phyloP scores from a whole-genome alignment of 2,797 vertebrate genomes.

The Clarias platycephalus region DNA sequence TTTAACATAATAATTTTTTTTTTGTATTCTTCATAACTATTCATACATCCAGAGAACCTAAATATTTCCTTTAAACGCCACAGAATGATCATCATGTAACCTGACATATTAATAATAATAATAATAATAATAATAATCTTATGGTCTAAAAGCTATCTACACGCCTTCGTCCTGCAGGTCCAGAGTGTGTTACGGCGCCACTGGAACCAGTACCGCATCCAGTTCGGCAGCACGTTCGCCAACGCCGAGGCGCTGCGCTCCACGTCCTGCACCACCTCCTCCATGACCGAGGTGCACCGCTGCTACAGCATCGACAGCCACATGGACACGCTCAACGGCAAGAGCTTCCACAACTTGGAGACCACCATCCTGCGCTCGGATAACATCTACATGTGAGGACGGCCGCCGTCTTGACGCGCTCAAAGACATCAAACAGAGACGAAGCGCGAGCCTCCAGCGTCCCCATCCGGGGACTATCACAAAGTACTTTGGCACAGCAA shows the following conservation, averaged over 20 bases:
- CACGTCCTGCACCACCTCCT: slow-evolving; percentile 75
- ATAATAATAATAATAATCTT: background rate
- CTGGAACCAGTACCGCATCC: slow-evolving; percentile 94
- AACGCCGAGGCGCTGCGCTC: slow-evolving; percentile 86
- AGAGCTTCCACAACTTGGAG: slow-evolving; percentile 83
- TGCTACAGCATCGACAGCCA: slow-evolving; percentile 88
- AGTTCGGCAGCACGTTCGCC: slow-evolving; percentile 88
- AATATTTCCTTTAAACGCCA: background rate
- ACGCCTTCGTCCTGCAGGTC: slow-evolving; percentile 73
- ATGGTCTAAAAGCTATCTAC: background rate
- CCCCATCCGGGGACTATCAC: slow-evolving; percentile 1
- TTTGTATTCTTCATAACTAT: no score
- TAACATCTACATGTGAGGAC: slow-evolving; percentile 82
- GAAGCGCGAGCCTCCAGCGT: background rate
- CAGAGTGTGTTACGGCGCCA: slow-evolving; percentile 89
- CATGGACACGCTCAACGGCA: slow-evolving; percentile 89
- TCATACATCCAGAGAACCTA: background rate
- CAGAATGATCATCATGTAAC: background rate
- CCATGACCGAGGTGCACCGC: slow-evolving; percentile 87
- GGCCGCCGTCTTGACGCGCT: background rate
- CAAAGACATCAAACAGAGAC: slow-evolving; percentile 12
- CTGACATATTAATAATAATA: background rate
- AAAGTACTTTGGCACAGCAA: slow-evolving; percentile 14
- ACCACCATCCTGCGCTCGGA: slow-evolving; percentile 80
- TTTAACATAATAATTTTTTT: no score